A percentile compares a stretch with the other conserved stretches of the same genome.
Conservation (phyloP, 1,140 invertebrate genomes). For the Leptinotarsa undecemlineata region DNA sequence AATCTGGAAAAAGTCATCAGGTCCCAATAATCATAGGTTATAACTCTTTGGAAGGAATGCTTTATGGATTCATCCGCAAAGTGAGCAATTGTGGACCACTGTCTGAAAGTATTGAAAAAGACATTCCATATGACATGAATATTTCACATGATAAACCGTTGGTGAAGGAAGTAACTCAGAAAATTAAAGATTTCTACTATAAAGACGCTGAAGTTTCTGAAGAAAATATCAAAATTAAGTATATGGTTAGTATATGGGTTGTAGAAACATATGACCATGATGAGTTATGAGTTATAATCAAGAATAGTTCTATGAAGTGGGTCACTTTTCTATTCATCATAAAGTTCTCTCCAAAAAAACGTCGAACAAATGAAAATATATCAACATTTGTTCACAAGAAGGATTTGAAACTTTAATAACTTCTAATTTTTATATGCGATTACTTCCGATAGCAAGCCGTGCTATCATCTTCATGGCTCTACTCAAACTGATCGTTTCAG, state of each 20-base stretch:
- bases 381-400: no score
- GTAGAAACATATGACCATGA: no score
- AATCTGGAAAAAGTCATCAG: constrained; percentile 52
- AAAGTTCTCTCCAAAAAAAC: no score
- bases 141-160: constrained; percentile 55
- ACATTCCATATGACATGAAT: constrained; percentile 56
- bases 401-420: no score
- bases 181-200: constrained; percentile 61
- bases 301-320: no score
- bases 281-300: no score
- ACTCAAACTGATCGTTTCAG: no score
- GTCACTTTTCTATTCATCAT: no score
- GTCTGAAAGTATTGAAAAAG: constrained; percentile 57
- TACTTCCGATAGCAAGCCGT: no score
- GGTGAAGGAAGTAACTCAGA: constrained; percentile 54
- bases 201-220: constrained; percentile 53
- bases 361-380: no score
- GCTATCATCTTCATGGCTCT: no score
- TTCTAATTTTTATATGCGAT: no score
- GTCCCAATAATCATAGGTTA: constrained; percentile 63
- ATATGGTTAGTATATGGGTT: constrained; percentile 36
- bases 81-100: constrained; percentile 53
- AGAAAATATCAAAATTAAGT: constrained; percentile 46
- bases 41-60: constrained; percentile 52
- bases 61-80: constrained; percentile 51